Conservation (phyloP, 2,113 vertebrate species). For the Pterocles burchelli region DNA sequence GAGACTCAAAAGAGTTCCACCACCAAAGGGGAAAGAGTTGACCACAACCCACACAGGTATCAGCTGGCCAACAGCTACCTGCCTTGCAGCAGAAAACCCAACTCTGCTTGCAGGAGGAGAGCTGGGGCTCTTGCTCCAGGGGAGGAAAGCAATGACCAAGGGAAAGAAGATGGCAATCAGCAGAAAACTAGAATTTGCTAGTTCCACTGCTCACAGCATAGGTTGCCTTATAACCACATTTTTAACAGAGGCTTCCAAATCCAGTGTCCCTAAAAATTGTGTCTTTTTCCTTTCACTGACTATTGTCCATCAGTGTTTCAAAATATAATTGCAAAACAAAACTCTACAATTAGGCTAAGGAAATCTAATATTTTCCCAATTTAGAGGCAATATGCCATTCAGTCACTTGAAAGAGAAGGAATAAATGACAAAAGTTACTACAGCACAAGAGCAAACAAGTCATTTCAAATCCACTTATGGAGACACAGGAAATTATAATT, state of each 20-base stretch:
- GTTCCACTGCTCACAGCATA: not conserved
- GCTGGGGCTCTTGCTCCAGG: not conserved
- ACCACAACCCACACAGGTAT: not conserved
- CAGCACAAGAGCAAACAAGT: not conserved
- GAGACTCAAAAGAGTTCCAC: not conserved
- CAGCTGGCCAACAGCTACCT: not conserved
- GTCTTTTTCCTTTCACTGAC: not conserved
- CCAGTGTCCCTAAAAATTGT: not conserved
- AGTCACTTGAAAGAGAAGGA: constrained; percentile 1
- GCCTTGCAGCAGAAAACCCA: not conserved
- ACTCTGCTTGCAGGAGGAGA: not conserved
- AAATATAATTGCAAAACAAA: constrained; percentile 13
- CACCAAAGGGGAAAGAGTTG: not conserved
- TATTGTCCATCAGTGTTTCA: not conserved
- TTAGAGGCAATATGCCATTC: constrained; percentile 27
- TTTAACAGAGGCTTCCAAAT: not conserved
- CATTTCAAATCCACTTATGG: not conserved
- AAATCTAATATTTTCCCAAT: constrained; percentile 44
- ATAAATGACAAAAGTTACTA: not conserved
- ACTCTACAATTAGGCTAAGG: not conserved
- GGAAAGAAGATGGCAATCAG: not conserved
- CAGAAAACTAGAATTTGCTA: not conserved
- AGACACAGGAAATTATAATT: constrained; percentile 20
- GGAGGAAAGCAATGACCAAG: not conserved
- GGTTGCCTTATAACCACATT: not conserved